Evolutionary conservation across 2,113 vertebrate species (phyloP), one percentile per base, ranked within the genome.

Genomic region (Neoarius graeffei): DNA sequence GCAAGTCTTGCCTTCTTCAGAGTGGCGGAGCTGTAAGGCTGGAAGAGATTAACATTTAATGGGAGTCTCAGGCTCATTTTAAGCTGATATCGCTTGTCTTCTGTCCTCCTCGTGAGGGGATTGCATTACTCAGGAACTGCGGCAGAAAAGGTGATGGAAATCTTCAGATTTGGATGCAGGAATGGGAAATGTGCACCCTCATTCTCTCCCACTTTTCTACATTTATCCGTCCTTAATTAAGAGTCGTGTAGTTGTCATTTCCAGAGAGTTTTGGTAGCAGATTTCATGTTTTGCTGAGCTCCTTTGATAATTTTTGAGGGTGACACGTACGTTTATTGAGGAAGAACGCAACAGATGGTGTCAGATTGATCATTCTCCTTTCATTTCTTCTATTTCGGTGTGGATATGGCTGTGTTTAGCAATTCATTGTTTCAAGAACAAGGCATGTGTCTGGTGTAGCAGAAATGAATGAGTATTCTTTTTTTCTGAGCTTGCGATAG

Each of bases 11-110:
- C 52, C 83, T 84, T 76, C 81, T 87, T 90, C 83, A 59, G 84
- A 86, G 77, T 73, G 83, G 85, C 67, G 59, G 67, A 14, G 81
- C 87, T 83, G 81, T 30, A 56, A 67, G 67, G 64, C 73, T 84
- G 69, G 25, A 86, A 79, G 81, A 90, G 91, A 91, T 92, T 91
- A 91, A 84, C 85, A 82, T 86, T 91, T 93, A 91, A 93, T 93
- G 82, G 86, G 87, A 92, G 86, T 91, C 83, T 90, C 80, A 87
- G 90, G 71, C 90, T 89, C 88, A 87, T 91, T 89, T 91, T 88
- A 85, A 91, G 48, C 85, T 89, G 86, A 84, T 89, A 85, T 89
- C 82, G 84, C 87, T 86, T 84, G 86, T 91, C 89, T 92, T 91
- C 81, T 84, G 69, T 92, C 86, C 66, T 88, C 87, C 84, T 88